Conservation (phyloP, 2,113 vertebrate genomes). For the Galemys pyrenaicus region DNA sequence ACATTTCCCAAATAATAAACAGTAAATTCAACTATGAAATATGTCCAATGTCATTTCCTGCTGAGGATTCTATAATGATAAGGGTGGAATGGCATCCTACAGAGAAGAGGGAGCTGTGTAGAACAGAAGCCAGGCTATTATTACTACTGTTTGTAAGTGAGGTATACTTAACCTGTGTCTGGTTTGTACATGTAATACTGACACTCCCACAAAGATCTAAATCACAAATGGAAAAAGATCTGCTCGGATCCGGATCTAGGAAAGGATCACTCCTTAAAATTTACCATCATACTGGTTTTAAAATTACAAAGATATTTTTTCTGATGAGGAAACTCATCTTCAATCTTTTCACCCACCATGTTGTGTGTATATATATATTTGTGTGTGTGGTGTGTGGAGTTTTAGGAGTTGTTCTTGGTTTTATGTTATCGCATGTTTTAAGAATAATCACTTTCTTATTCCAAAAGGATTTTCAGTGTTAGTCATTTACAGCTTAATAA, state of each 20-base stretch:
- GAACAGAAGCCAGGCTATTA: too few species aligned
- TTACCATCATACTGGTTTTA: background rate
- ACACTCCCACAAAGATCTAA: background rate
- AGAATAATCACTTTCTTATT: background rate
- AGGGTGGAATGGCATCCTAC: too few species aligned
- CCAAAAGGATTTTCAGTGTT: background rate
- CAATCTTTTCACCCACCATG: background rate
- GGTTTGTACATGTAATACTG: background rate
- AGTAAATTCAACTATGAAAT: background rate
- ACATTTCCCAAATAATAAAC: slow-evolving; percentile 26
- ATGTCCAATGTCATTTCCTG: background rate
- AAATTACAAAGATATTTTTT: background rate
- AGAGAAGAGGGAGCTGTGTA: too few species aligned
- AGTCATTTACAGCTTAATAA: background rate
- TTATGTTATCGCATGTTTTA: background rate
- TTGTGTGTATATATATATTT: background rate
- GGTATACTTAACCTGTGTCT: background rate
- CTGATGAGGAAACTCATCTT: background rate
- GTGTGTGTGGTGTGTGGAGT: background rate
- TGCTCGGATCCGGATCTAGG: background rate
- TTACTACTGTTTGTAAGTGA: background rate
- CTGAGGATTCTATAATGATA: background rate
- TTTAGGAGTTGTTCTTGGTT: too few species aligned
- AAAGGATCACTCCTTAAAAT: background rate
- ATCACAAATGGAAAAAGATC: background rate